Conservation (phyloP, 2,797 vertebrate genomes). For the Phaenicophaeus curvirostris region DNA sequence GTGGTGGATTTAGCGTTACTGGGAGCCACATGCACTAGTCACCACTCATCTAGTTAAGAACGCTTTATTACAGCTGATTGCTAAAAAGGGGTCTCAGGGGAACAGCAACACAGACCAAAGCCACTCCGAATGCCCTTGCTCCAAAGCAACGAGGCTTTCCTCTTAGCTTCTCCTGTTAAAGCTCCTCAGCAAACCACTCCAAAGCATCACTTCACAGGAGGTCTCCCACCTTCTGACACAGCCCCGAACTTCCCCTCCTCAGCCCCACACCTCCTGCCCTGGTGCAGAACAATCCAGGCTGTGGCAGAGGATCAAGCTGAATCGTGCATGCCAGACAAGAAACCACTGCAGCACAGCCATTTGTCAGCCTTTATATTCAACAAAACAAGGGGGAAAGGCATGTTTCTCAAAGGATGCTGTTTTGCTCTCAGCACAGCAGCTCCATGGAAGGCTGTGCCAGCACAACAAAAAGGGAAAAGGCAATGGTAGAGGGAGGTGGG, state of each 20-base stretch:
- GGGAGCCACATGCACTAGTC: constrained; percentile 34
- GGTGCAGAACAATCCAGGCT: neutral
- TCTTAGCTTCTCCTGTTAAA: neutral
- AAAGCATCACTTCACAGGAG: neutral
- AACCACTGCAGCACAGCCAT: neutral
- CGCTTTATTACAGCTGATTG: constrained; percentile 47
- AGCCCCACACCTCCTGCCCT: neutral
- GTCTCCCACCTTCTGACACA: neutral
- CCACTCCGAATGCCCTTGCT: neutral
- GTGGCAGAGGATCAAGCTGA: neutral
- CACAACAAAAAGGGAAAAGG: neutral
- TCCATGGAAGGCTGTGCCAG: neutral
- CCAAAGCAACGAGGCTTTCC: neutral
- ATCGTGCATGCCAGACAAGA: neutral
- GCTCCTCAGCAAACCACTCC: neutral
- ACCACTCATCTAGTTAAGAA: constrained; percentile 47
- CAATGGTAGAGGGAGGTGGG: neutral
- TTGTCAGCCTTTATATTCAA: neutral
- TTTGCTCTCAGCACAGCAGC: neutral
- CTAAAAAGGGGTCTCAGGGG: constrained; percentile 7
- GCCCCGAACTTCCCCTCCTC: neutral
- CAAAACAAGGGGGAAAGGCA: neutral
- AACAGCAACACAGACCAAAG: constrained; percentile 16
- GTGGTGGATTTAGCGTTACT: constrained; percentile 1
- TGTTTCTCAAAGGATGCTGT: neutral